These are phyloP conservation scores for Oegoconia quadripuncta DNA, from an alignment of 2,888 invertebrate genomes.

Conservation along the genomic window DNA sequence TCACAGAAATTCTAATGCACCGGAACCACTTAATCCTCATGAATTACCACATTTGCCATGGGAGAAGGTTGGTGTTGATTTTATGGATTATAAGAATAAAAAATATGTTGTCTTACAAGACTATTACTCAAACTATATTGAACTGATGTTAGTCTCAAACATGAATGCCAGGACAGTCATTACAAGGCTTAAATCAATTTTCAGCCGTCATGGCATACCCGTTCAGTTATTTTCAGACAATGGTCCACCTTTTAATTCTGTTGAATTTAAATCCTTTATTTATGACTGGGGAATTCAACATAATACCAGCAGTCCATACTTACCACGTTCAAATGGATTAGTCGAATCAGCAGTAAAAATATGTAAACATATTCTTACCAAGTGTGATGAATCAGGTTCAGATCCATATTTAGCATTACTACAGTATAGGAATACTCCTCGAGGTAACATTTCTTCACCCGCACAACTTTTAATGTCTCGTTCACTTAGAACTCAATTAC, in stretches of 20 bases:
- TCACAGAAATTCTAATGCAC: conserved; percentile 13
- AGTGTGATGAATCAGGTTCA: conserved; percentile 15
- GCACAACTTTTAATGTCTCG: conserved; percentile 22
- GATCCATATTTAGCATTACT: conserved; percentile 21
- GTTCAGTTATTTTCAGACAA: too few relatives aligned
- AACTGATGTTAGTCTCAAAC: conserved; percentile 11
- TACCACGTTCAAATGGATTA: conserved; percentile 20
- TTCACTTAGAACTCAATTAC: conserved; percentile 20
- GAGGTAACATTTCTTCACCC: conserved; percentile 22
- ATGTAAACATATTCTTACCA: conserved; percentile 16
- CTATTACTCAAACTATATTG: conserved; percentile 26
- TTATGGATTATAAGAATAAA: conserved; percentile 19
- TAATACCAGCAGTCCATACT: conserved; percentile 19
- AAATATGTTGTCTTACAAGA: conserved; percentile 20
- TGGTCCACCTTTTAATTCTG: too few relatives aligned
- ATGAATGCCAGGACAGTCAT: conserved; percentile 13
- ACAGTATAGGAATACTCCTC: conserved; percentile 21
- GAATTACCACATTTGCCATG: conserved; percentile 11
- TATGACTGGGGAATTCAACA: conserved; percentile 16
- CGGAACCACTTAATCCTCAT: conserved; percentile 18
- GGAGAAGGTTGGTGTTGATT: conserved; percentile 24
- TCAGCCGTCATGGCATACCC: too few relatives aligned
- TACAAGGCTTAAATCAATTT: conserved; percentile 9
- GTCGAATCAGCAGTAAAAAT: conserved; percentile 18
- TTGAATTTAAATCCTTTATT: conserved; percentile 20